Conservation (phyloP, 2,888 invertebrate genomes). For the Polymixis lichenea region DNA sequence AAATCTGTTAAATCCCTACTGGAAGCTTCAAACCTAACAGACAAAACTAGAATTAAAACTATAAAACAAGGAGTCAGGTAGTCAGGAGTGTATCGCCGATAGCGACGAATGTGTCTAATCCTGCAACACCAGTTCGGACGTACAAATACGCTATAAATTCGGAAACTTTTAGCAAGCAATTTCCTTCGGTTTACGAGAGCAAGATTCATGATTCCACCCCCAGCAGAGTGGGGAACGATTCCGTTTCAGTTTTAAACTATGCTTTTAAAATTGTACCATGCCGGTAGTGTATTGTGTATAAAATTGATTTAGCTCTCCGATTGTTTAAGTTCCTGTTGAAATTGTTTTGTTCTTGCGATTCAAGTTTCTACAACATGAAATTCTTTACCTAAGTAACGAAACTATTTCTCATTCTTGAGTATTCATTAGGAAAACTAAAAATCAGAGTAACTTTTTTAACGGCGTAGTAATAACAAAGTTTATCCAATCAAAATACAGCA, state of each 20-base stretch:
- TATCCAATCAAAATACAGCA: neutral
- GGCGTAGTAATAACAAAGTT: neutral
- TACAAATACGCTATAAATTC: conserved; percentile 87
- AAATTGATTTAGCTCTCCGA: conserved; percentile 58
- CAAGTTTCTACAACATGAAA: conserved; percentile 6
- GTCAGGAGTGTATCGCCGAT: conserved; percentile 45
- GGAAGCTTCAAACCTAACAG: neutral
- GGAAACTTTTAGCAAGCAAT: conserved; percentile 88
- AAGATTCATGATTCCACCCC: conserved; percentile 82
- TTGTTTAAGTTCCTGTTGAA: conserved; percentile 26
- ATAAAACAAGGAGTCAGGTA: conserved; percentile 50
- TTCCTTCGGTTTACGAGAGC: conserved; percentile 85
- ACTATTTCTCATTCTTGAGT: neutral
- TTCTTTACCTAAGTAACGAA: neutral
- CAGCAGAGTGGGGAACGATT: conserved; percentile 62
- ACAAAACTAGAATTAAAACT: conserved; percentile 38
- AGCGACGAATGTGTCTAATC: conserved; percentile 70
- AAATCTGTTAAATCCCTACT: neutral
- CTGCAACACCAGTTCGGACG: conserved; percentile 70
- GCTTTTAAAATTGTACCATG: conserved; percentile 67
- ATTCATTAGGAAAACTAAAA: too few relatives aligned
- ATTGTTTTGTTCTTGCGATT: conserved; percentile 12
- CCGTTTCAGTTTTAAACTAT: conserved; percentile 69
- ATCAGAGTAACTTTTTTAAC: neutral
- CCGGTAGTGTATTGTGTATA: conserved; percentile 50